Evolutionary conservation across 2,113 vertebrate species (phyloP), one percentile per base, ranked within the genome.

Genomic region (Martes martes): DNA sequence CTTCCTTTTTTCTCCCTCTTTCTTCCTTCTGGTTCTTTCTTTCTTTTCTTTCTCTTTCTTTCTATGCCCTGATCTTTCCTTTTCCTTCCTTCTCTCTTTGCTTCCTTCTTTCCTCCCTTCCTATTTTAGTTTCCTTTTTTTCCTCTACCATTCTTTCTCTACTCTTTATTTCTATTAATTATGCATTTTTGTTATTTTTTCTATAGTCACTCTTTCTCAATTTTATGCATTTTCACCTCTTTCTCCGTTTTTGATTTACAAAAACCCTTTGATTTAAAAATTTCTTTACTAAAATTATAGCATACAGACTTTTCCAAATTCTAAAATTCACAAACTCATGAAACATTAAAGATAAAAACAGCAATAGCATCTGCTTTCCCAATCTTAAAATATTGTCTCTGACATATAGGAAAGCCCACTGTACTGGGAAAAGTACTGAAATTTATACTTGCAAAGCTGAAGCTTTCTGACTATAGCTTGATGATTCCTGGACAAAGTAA

Each of bases 71-170:
- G 45, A 81, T 6, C 26, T 89, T 74, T 36, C 13, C 2, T 47
- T 18, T 96, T 90, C 96, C 91, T 97, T 98, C 96, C 2, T 95
- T 94, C 91, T 98, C 97, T 98, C 98, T 97, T 96, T 98, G 97
- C 97, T 96, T 96, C 93, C 84, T 97, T 98, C 96, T 97, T 91
- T 1, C 97, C 96, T 74, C 96, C 89, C 91, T 98, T 98, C 97
- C 98, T 97, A 45, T 74, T 71, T 79, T 47, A 24, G 89, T 42
- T 94, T 89, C 84, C 91, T 71, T 71, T 85, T 50, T 4, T 73
- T 74, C 14, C 23, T 76, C 16, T 74, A 94, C 78, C 87, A 69
- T 87, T 95, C 63, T 23, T 0, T 96, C 67, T 74, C 67, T 52
- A 31, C 85, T 93, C 42, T 57, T 31, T 47, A 89, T 33, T 96